Evolutionary conservation across 2,113 vertebrate genomes (phyloP), one percentile per base, ranked within the genome.

Genomic region (Perca fluviatilis): DNA sequence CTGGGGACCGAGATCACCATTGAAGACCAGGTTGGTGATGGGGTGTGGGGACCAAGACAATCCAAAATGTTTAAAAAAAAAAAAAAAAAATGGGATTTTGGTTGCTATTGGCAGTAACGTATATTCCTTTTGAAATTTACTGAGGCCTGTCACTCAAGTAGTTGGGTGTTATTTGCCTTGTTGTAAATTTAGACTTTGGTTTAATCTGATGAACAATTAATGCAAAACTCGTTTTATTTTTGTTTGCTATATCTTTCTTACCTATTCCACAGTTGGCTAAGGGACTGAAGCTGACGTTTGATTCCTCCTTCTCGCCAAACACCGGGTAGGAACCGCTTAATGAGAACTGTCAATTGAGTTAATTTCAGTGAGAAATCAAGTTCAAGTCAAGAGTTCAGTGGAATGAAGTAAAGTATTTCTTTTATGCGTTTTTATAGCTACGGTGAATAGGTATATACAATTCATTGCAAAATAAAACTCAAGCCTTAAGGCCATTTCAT

Each of bases 221-320:
- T 33, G 54, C 6, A 1, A 49, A 47, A 21, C 21, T 25, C 10
- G 6, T 47, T 30, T 71, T 33, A 13, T 62, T 58, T 27, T 27
- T 61, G 18, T 46, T 8, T 53, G 11, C 6, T 14, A 1, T 21
- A 15, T n/a, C 7, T 57, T 43, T 18, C 4, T 60, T 63, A 6
- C 8, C 10, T 77, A 40, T 18, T 87, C 54, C 91, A 86, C 94
- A 99, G 98, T 93, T 99, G 92, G 86, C 97, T 1, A 97, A 87
- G 82, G 98, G 98, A 53, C 94, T 99, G 94, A 99, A 99, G 96
- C 84, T 99, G 94, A 99, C 97, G 4, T 97, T 99, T 57, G 98
- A 99, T 79, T 99, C 98, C 2, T 97, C 97, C 80, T 99, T 99
- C 94, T 99, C 98, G 14, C 98, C 98, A 83, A 99, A 99, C 92